Percentiles rank a stretch among this genome's conserved stretches.
These are phyloP conservation scores for Gymnocypris eckloni DNA, from an alignment of 2,797 vertebrate species.

Conservation along the genomic window DNA sequence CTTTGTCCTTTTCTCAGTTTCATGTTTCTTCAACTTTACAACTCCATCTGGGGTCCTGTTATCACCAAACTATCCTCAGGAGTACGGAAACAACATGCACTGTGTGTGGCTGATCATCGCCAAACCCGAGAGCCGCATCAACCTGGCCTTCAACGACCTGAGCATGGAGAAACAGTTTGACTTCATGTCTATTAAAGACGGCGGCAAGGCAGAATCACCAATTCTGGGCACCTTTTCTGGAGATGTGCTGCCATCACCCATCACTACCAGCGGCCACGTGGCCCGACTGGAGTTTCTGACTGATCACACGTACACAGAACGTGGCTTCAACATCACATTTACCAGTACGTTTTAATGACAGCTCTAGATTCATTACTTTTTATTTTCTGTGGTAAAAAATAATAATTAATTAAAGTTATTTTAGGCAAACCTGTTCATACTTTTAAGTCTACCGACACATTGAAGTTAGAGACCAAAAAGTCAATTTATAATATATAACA, in stretches of 20 bases:
- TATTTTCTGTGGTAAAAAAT: not conserved
- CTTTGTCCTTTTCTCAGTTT: conserved; percentile 80
- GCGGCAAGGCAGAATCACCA: conserved; percentile 91
- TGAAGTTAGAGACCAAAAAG: conserved; percentile 19
- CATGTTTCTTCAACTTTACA: conserved; percentile 99
- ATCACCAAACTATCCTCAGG: conserved; percentile 97
- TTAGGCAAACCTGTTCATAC: not conserved
- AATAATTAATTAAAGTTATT: conserved; percentile 17
- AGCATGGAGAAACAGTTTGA: conserved; percentile 99
- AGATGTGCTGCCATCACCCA: conserved; percentile 89
- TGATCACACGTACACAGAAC: conserved; percentile 95
- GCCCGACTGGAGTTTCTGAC: conserved; percentile 96
- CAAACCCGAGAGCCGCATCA: conserved; percentile 93
- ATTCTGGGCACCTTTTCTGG: conserved; percentile 96
- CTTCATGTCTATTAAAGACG: conserved; percentile 96
- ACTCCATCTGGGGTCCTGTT: conserved; percentile 92
- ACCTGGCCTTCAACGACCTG: conserved; percentile 97
- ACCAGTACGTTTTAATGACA: conserved; percentile 84
- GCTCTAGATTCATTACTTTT: not conserved
- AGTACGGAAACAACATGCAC: conserved; percentile 98
- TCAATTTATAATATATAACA: conserved; percentile 28
- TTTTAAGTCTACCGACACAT: conserved; percentile 3
- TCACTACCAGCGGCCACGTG: conserved; percentile 94
- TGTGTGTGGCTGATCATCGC: conserved; percentile 98
- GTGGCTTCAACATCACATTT: conserved; percentile 98